Conservation (phyloP, 1,140 invertebrate species). For the roundworm (Caenorhabditis elegans) region DNA sequence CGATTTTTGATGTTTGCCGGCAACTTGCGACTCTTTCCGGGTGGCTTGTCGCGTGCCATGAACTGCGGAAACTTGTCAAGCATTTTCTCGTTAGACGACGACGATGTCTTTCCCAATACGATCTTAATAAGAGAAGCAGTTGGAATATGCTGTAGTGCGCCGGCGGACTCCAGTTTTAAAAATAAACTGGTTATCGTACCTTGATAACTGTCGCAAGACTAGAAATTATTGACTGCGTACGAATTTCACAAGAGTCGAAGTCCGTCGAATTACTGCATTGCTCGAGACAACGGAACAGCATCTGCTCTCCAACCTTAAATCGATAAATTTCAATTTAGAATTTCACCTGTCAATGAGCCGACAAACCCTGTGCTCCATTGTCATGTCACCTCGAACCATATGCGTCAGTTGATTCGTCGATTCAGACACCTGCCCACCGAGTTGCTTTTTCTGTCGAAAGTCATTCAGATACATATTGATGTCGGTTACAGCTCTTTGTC, state of each 20-base stretch:
- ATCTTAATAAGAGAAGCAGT: conserved; percentile 52
- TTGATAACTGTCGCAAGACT: conserved; percentile 63
- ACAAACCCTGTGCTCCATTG: conserved; percentile 76
- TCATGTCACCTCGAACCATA: conserved; percentile 77
- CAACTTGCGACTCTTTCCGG: conserved; percentile 36
- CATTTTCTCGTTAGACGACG: conserved; percentile 56
- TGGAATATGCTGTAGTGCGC: neutral
- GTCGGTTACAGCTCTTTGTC: conserved; percentile 80
- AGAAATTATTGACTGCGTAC: conserved; percentile 57
- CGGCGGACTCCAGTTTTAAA: neutral
- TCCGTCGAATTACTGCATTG: conserved; percentile 48
- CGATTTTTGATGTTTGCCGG: conserved; percentile 37
- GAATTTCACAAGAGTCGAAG: conserved; percentile 58
- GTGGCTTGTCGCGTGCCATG: conserved; percentile 48
- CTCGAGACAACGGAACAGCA: conserved; percentile 57
- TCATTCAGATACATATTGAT: conserved; percentile 82
- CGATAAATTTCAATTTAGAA: conserved; percentile 12
- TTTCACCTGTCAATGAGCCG: neutral
- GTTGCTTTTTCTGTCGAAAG: conserved; percentile 84
- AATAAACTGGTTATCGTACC: conserved; percentile 38
- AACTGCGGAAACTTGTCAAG: conserved; percentile 66
- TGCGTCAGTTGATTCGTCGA: conserved; percentile 76
- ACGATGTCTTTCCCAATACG: conserved; percentile 51
- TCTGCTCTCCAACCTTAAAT: conserved; percentile 54
- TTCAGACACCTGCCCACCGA: conserved; percentile 67